Base-by-base conservation (phyloP, 2,797 vertebrate genomes). In the Meriones psammophilus region DNA sequence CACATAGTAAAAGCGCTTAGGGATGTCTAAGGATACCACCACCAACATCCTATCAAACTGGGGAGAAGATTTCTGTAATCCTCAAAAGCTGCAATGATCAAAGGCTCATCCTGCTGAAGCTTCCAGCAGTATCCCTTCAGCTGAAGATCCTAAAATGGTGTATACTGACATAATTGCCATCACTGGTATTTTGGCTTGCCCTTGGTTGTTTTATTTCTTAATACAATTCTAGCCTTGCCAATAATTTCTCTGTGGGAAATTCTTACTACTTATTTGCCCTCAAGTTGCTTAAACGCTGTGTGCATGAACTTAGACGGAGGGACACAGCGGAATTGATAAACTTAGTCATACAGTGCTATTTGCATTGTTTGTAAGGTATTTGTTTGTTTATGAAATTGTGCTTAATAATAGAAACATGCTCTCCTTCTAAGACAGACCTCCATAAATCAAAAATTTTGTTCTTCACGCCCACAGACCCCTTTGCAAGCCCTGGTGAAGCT, bases 1-100 rank as follows among this genome's bases (percentile, higher is more conserved):
- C 90, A 92, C 88, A 96, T 85, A 95, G 84, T 88, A 88, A 95
- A 66, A 93, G 9, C 80, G 94, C 6, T 73, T 96, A 50, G 8
- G 50, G 50, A 50, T 50, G 60, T 91, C 81, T 96, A 20, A 93
- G 79, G 60, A 42, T 71, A 94, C 54, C 42, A 85, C 83, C 76
- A 93, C n/a, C 46, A 97, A 79, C 54, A 88, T 80, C 68, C 94
- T 96, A 95, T 88, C 71, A 92, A 96, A 97, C 30, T 94, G 92
- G 81, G n/a, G 1, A 42, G 50, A 91, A 97, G 90, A 97, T 95
- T 50, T 94, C 85, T 91, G 71, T 33, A 79, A 42, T 88, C 46
- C 89, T 95, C 56, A 78, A 74, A 78, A 92, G 84, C n/a, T 74
- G 9, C 36, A 89, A 0, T 92, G 33, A 89, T 77, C 85, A 74